Percentiles rank a stretch among this genome's conserved stretches.
Evolutionary conservation across 2,888 invertebrate genomes (phyloP).

Genomic region (Didymodactylos carnosus): DNA sequence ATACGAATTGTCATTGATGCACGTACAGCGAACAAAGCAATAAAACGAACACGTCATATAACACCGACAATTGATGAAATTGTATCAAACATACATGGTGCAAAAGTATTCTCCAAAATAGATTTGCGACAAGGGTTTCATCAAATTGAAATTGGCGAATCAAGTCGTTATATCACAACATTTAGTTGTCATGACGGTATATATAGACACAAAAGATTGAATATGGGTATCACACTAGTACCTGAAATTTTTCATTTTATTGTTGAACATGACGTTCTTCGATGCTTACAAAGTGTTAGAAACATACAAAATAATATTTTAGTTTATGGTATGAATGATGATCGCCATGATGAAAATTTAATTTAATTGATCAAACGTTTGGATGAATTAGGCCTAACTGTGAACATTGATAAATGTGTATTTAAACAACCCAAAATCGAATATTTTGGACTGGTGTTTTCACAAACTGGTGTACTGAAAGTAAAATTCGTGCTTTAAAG

Average conservation of each 20-base stretch:
- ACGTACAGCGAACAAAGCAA: conserved; percentile 16
- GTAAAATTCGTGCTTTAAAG: conserved; percentile 17
- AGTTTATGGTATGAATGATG: conserved; percentile 15
- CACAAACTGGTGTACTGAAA: neutral
- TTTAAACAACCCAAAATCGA: conserved; percentile 16
- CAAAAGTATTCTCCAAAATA: conserved; percentile 7
- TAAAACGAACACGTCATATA: conserved; percentile 16
- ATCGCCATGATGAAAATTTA: conserved; percentile 16
- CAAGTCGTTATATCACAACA: conserved; percentile 18
- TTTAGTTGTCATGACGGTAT: conserved; percentile 17
- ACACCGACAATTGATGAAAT: neutral
- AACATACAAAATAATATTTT: conserved; percentile 19
- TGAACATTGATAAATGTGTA: conserved; percentile 17
- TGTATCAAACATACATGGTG: conserved; percentile 3
- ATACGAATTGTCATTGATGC: neutral
- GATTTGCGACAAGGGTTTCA: conserved; percentile 18
- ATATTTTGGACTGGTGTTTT: conserved; percentile 13
- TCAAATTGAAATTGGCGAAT: conserved; percentile 18
- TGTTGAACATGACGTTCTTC: conserved; percentile 15
- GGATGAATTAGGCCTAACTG: conserved; percentile 14
- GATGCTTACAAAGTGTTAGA: conserved; percentile 14
- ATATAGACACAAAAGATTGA: conserved; percentile 17
- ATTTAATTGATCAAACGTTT: conserved; percentile 14
- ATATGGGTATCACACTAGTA: conserved; percentile 17
- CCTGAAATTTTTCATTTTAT: conserved; percentile 18